Conservation (phyloP, 2,113 vertebrate genomes). For the Grantiella picta region DNA sequence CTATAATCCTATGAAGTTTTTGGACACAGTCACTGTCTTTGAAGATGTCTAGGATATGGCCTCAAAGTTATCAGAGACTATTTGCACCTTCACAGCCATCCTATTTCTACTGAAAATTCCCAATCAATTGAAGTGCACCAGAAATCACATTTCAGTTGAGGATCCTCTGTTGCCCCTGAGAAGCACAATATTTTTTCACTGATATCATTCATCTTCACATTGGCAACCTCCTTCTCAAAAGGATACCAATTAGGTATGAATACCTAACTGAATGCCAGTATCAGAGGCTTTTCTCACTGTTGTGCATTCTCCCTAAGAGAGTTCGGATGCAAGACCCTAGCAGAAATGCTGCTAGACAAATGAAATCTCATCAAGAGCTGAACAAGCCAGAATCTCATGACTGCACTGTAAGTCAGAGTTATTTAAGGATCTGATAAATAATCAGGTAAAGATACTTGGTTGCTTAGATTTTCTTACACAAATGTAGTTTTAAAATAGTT, state of each 20-base stretch:
- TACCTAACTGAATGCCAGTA: neutral
- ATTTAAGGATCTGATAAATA: neutral
- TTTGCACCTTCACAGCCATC: neutral
- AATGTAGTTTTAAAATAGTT: neutral
- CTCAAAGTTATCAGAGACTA: neutral
- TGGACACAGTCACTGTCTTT: neutral
- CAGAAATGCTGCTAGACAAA: neutral
- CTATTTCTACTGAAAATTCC: neutral
- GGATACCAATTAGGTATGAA: neutral
- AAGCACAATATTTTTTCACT: neutral
- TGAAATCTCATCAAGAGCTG: neutral
- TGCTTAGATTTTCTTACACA: neutral
- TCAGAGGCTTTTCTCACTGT: neutral
- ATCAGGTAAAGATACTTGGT: neutral
- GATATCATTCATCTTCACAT: neutral
- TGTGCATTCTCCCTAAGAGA: neutral
- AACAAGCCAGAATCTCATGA: neutral
- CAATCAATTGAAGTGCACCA: neutral
- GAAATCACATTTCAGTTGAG: neutral
- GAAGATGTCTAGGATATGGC: rapidly evolving
- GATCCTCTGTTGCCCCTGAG: neutral
- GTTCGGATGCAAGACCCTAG: neutral
- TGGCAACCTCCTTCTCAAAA: neutral
- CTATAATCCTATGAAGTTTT: neutral
- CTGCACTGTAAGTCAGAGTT: neutral